A percentile compares a stretch with the other conserved stretches of the same genome.
Evolutionary conservation across 1,140 invertebrate genomes (phyloP).

Genomic region (Uloborus diversus): DNA sequence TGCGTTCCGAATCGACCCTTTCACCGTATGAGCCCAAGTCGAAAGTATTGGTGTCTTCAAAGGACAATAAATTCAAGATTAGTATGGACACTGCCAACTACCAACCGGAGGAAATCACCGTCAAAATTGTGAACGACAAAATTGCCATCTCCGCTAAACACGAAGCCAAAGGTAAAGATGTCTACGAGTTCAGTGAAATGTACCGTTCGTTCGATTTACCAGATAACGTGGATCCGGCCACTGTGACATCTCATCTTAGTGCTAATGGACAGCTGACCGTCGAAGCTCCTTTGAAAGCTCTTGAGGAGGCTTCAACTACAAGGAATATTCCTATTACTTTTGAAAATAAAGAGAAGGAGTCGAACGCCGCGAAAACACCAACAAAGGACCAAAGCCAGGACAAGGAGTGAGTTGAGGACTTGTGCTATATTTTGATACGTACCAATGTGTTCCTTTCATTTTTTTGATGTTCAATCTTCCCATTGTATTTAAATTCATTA

Average conservation of each 20-base stretch:
- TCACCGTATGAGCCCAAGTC: slow-evolving; percentile 13
- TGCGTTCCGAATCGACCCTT: background rate
- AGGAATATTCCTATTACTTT: slow-evolving; percentile 9
- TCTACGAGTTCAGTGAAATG: slow-evolving; percentile 38
- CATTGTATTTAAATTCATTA: too few species aligned
- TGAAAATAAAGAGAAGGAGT: background rate
- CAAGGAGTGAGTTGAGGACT: background rate
- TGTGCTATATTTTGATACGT: too few species aligned
- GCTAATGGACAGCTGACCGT: slow-evolving; percentile 19
- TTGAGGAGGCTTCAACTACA: background rate
- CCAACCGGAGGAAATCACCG: slow-evolving; percentile 23
- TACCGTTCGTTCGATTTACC: slow-evolving; percentile 9
- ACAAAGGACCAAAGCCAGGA: background rate
- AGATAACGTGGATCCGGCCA: slow-evolving; percentile 1
- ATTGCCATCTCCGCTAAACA: slow-evolving; percentile 41
- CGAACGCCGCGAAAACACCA: background rate
- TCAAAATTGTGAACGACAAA: slow-evolving; percentile 40
- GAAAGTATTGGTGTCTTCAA: background rate
- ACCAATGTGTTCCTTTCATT: too few species aligned
- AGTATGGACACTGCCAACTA: slow-evolving; percentile 25
- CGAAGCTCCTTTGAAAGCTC: slow-evolving; percentile 19
- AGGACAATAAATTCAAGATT: slow-evolving; percentile 35
- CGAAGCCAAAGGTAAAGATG: slow-evolving; percentile 25
- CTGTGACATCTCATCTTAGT: slow-evolving; percentile 15
- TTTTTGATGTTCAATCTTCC: too few species aligned